Conservation (phyloP, 2,797 vertebrate genomes). For the Galagoides demidoff region DNA sequence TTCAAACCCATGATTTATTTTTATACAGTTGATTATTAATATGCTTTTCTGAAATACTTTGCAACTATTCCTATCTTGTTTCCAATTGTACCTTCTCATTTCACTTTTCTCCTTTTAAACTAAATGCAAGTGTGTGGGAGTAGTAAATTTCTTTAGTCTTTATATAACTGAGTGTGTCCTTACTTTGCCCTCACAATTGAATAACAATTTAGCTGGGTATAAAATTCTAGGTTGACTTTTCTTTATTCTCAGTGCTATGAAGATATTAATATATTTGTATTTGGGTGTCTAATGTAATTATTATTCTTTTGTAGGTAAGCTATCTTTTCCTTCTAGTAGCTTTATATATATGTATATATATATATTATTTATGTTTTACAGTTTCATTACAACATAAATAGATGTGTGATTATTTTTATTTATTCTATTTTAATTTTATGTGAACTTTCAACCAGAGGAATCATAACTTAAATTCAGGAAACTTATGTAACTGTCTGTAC, state of each 20-base stretch:
- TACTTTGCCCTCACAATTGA: background rate
- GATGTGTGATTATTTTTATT: background rate
- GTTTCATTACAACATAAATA: background rate
- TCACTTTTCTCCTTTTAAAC: background rate
- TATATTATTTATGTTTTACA: background rate
- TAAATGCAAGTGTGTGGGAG: background rate
- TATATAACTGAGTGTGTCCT: background rate
- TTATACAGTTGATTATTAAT: background rate
- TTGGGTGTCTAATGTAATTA: background rate
- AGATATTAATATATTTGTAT: background rate
- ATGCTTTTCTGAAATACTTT: background rate
- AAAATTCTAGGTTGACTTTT: background rate
- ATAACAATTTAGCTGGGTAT: slow-evolving; percentile 25
- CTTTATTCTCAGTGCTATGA: background rate
- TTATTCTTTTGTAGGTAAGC: background rate
- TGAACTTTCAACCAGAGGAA: slow-evolving; percentile 9
- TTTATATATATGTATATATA: background rate
- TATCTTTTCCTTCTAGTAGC: background rate
- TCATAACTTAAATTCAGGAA: background rate
- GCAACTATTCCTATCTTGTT: slow-evolving; percentile 11
- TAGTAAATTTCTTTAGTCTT: background rate
- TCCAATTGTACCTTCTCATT: background rate
- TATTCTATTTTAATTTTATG: background rate
- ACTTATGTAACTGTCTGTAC: background rate
- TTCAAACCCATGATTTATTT: background rate